Percentiles rank a stretch among this genome's conserved stretches.
Evolutionary conservation across 2,797 vertebrate species (phyloP).

Genomic region (Gadopsis bispinosus): DNA sequence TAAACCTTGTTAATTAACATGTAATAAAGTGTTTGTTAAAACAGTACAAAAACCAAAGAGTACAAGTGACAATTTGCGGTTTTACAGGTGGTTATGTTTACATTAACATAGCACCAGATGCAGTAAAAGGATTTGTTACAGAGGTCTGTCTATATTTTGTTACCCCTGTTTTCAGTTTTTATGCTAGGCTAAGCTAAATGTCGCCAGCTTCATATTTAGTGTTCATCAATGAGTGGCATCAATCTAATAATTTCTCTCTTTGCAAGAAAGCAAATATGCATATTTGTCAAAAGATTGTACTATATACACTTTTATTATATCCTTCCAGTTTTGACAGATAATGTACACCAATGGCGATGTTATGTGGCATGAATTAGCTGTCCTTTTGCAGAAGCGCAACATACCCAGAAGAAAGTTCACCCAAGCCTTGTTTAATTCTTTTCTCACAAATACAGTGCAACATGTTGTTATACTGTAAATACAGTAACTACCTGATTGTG

Average conservation of each 20-base stretch:
- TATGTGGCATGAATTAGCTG: constrained; percentile 5
- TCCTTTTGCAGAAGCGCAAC: background rate
- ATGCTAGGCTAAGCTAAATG: background rate
- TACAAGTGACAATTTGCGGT: background rate
- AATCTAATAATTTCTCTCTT: background rate
- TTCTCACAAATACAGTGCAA: background rate
- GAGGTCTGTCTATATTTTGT: constrained; percentile 82
- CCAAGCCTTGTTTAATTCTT: background rate
- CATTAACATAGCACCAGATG: constrained; percentile 87
- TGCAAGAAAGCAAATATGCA: background rate
- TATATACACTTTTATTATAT: background rate
- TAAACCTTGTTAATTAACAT: background rate
- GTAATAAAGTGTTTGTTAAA: background rate
- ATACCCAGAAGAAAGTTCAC: background rate
- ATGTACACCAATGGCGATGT: background rate
- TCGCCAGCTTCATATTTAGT: constrained; percentile 2
- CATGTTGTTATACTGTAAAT: background rate
- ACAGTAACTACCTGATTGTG: background rate
- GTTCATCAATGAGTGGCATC: background rate
- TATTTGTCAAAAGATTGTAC: background rate
- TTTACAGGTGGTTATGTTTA: constrained; percentile 34
- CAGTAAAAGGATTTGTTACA: constrained; percentile 88
- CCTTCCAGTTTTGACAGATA: background rate
- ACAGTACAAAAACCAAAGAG: background rate
- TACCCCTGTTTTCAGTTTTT: background rate